Percentiles rank a stretch among this genome's conserved stretches.
These are phyloP conservation scores for Ondatra zibethicus DNA, from an alignment of 2,113 vertebrate genomes.

Conservation along the genomic window DNA sequence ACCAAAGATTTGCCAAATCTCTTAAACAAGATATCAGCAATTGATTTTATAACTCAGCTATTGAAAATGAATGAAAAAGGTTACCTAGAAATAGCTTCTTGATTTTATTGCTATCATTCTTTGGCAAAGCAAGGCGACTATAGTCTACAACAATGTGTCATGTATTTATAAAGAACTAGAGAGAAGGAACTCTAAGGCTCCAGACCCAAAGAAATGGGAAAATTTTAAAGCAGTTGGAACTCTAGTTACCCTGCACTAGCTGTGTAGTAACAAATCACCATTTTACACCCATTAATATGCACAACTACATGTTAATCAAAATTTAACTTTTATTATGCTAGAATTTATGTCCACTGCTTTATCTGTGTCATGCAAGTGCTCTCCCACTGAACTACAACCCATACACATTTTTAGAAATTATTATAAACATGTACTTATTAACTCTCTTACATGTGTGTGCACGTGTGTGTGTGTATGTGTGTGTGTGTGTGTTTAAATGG, in stretches of 20 bases:
- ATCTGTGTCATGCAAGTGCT: neutral
- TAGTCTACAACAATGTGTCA: neutral
- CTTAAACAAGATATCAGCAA: slow-evolving; percentile 41
- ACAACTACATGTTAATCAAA: neutral
- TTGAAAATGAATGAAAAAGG: neutral
- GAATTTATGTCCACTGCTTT: neutral
- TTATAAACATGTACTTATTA: neutral
- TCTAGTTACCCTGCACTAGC: neutral
- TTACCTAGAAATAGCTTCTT: slow-evolving; percentile 1
- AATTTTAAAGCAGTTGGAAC: neutral
- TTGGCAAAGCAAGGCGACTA: neutral
- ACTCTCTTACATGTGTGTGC: neutral
- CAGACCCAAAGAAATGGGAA: neutral
- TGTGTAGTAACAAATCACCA: neutral
- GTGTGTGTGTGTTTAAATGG: neutral
- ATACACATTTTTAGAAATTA: neutral
- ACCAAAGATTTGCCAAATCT: neutral
- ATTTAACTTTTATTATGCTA: neutral
- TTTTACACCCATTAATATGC: neutral
- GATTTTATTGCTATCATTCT: neutral
- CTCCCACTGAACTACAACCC: neutral
- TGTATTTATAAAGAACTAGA: neutral
- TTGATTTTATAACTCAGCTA: neutral
- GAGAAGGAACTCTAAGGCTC: neutral
- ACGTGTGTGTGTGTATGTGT: neutral